phyloP scores from a whole-genome alignment of 2,888 invertebrate species.

The Stenchaetothrips biformis region DNA sequence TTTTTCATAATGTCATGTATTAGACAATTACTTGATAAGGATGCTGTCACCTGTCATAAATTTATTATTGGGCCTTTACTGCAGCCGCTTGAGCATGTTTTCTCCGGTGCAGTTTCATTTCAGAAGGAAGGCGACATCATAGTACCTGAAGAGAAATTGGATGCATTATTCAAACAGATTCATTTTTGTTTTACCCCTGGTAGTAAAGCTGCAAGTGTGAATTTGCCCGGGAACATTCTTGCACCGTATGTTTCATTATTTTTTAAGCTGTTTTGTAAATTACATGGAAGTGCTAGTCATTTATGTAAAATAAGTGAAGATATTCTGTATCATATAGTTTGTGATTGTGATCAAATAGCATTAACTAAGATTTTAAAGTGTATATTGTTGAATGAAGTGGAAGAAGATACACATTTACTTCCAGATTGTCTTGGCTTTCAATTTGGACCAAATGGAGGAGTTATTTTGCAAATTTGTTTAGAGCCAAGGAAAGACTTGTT shows the following conservation, averaged over 20 bases:
- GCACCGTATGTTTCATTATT: conserved; percentile 37
- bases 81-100: conserved; percentile 11
- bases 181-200: conserved; percentile 44
- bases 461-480: conserved; percentile 48
- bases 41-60: conserved; percentile 27
- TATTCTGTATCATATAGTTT: conserved; percentile 36
- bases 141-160: conserved; percentile 42
- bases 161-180: conserved; percentile 43
- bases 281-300: conserved; percentile 37
- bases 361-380: conserved; percentile 41
- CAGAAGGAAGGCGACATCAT: conserved; percentile 11
- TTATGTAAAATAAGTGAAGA: conserved; percentile 37
- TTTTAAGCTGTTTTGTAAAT: conserved; percentile 37
- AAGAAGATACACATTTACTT: conserved; percentile 38
- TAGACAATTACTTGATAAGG: conserved; percentile 28
- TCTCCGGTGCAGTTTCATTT: background rate
- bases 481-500: conserved; percentile 44
- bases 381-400: conserved; percentile 43
- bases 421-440: conserved; percentile 41
- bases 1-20: conserved; percentile 12
- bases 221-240: conserved; percentile 40
- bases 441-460: conserved; percentile 47
- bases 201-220: conserved; percentile 43
- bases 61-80: conserved; percentile 30
- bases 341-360: conserved; percentile 37